Conservation (phyloP, 2,888 invertebrate genomes). For the Stenoptilia bipunctidactyla region DNA sequence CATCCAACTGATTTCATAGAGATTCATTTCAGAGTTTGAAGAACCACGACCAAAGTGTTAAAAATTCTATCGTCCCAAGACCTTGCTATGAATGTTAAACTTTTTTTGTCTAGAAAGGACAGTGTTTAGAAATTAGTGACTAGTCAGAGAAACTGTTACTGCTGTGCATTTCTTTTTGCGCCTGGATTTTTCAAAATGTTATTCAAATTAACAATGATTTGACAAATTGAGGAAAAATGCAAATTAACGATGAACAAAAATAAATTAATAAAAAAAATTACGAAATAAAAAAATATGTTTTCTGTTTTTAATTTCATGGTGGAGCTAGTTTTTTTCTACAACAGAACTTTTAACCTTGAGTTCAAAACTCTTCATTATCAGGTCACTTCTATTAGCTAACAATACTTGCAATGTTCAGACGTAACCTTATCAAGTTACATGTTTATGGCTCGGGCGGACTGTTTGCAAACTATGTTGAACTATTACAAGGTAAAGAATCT, state of each 20-base stretch:
- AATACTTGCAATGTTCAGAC: too few relatives aligned
- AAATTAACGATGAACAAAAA: neutral
- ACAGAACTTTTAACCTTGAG: conserved; percentile 34
- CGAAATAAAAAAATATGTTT: conserved; percentile 8
- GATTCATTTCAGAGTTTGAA: neutral
- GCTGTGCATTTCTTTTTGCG: conserved; percentile 24
- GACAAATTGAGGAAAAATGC: neutral
- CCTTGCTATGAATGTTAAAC: too few relatives aligned
- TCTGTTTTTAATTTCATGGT: conserved; percentile 25
- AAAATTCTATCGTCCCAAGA: conserved; percentile 1
- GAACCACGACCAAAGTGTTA: conserved; percentile 4
- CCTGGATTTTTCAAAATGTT: neutral
- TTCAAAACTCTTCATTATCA: conserved; percentile 1
- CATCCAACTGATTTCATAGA: neutral
- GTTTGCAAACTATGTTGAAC: too few relatives aligned
- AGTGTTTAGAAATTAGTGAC: conserved; percentile 3
- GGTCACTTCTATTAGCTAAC: too few relatives aligned
- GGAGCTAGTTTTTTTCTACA: conserved; percentile 70
- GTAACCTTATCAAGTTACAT: too few relatives aligned
- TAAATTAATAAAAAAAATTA: conserved; percentile 16
- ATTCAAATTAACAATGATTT: neutral
- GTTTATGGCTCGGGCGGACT: too few relatives aligned
- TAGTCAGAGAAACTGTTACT: conserved; percentile 15
- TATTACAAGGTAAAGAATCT: neutral
- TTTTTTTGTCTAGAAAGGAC: neutral